Evolutionary conservation across 2,113 vertebrate genomes (phyloP), one percentile per base, ranked within the genome.

Genomic region (Bubo blakistoni): DNA sequence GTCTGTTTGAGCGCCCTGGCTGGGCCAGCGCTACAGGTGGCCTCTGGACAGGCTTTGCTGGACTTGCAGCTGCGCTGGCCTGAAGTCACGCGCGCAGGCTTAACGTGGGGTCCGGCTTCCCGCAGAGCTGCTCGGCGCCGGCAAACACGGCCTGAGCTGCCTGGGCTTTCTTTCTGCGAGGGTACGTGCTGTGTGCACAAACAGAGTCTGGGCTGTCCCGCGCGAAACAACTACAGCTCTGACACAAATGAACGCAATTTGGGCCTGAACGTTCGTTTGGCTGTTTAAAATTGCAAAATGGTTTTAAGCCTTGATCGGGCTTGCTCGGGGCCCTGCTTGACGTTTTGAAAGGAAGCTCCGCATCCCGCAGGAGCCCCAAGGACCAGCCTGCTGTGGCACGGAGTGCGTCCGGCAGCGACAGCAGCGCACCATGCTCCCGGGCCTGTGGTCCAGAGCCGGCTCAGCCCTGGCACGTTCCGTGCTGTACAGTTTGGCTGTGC

Each of bases 111-210:
- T 54, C 44, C 52, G 73, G 73, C 49, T 62, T 51, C 47, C 38
- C 0, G 6, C 34, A 24, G 69, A 59, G 80, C 25, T 20, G 76
- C 58, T 54, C 16, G 12, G 30, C 46, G 36, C 30, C 34, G 17
- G 13, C 40, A 29, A 40, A 16, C 15, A 0, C 0, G 2, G 8
- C 30, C 47, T 27, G n/a, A 15, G 3, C 24, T 44, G 13, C 24
- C 5, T 0, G 2, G 69, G 34, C 19, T 57, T 27, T 4, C 21
- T 18, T 46, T 70, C 44, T 46, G 26, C 49, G 11, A 40, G 49
- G 51, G 21, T 14, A 10, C 0, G 1, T 8, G 8, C 25, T 46
- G 36, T 6, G 24, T 8, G 70, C 42, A 8, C 42, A 78, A 18
- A 5, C 0, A 3, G 17, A 14, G 22, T 55, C 47, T 63, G 30